These are phyloP conservation scores for Myotis yumanensis DNA, from an alignment of 2,113 vertebrate species.

Conservation along the genomic window DNA sequence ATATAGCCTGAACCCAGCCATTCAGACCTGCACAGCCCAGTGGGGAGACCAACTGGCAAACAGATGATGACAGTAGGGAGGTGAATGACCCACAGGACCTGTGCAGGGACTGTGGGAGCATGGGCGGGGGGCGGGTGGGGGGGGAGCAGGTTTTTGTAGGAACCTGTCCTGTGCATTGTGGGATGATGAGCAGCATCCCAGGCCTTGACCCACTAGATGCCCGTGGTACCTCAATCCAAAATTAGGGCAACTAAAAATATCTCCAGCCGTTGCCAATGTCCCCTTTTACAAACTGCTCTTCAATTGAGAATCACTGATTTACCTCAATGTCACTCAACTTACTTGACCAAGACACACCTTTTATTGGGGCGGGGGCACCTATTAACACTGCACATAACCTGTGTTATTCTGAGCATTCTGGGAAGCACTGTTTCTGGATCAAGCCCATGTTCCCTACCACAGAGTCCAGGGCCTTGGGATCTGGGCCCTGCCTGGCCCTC, in stretches of 20 bases:
- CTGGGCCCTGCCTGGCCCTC: background rate
- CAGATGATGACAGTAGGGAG: background rate
- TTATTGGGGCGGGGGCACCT: background rate
- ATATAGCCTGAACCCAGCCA: background rate
- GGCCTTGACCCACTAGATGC: background rate
- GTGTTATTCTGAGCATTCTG: background rate
- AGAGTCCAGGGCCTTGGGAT: background rate
- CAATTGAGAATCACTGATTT: background rate
- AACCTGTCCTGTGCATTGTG: background rate
- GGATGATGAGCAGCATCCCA: background rate
- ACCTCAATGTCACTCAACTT: background rate
- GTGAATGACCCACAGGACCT: background rate
- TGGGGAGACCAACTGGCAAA: too few relatives aligned
- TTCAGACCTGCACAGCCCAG: background rate
- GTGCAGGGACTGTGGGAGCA: background rate
- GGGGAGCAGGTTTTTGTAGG: background rate
- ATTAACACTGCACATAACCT: background rate
- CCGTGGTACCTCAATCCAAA: background rate
- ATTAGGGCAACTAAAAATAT: background rate
- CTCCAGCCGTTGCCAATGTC: background rate
- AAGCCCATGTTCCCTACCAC: background rate
- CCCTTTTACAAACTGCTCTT: background rate
- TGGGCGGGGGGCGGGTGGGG: accelerated
- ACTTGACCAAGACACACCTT: background rate
- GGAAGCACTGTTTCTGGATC: background rate